Evolutionary conservation across 2,797 vertebrate species (phyloP), one percentile per base, ranked within the genome.

Genomic region (Anguilla marmorata): DNA sequence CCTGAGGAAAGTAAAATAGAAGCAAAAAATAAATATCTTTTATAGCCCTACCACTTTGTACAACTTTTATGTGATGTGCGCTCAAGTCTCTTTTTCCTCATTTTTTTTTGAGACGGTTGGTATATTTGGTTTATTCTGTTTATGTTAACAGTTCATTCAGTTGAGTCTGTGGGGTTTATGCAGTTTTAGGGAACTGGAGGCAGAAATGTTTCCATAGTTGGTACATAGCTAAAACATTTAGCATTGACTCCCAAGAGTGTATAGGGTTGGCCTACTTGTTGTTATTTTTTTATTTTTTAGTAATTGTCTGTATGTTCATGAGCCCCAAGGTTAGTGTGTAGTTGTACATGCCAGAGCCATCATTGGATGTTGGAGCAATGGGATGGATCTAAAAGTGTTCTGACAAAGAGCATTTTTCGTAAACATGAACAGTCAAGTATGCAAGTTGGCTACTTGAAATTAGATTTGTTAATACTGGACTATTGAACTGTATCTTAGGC

Each of bases 1-100:
- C 93, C 91, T 89, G 89, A 90, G 90, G 92, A 93, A 90, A 89
- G 91, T 86, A 93, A 94, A 94, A 95, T 92, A 94, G 88, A 93
- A 94, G 91, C 91, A 94, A 94, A 94, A 89, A 88, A 82, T 89
- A 89, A 95, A 94, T 93, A 90, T 92, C 91, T 93, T 33, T 74
- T 37, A 74, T 21, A 74, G 69, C 1, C 30, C 30, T 30, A 74
- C 2, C 69, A 37, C 33, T 74, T 74, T 16, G 2, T 74, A 74
- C 63, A 27, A 11, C 27, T 0, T 74, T 12, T 14, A 30, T 45
- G 69, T 30, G 30, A 12, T 33, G 30, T 74, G 27, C 9, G 69
- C 12, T 74, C 12, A 11, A 33, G 4, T 21, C 69, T 69, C 63
- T 69, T 30, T 33, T 74, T 37, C 27, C 41, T n/a, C 27, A 8